Percentiles rank a stretch among this genome's conserved stretches.
These are phyloP conservation scores for Calcarius lapponicus DNA, from an alignment of 2,797 vertebrate species.

Conservation along the genomic window DNA sequence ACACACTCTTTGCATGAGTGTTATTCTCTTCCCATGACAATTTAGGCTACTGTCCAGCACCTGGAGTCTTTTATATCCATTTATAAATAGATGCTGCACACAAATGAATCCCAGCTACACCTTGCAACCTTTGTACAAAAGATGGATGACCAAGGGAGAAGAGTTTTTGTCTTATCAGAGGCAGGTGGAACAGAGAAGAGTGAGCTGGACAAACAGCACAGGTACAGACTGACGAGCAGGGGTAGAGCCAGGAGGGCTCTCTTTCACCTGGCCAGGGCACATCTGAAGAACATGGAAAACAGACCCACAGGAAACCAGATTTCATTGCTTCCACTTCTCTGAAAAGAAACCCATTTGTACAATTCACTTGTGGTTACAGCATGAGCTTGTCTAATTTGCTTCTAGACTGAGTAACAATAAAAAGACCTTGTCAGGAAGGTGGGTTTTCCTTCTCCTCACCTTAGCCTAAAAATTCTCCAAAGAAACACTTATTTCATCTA, in stretches of 20 bases:
- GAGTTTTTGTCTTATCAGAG: background rate
- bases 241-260: background rate
- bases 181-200: background rate
- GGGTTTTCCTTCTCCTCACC: background rate
- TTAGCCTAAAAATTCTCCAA: slow-evolving; percentile 18
- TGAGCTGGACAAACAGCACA: background rate
- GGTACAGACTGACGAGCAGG: background rate
- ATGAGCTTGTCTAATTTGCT: slow-evolving; percentile 24
- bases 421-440: background rate
- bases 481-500: slow-evolving; percentile 11
- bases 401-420: background rate
- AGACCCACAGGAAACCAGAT: background rate
- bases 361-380: slow-evolving; percentile 9
- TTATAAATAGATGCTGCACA: background rate
- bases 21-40: background rate
- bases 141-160: background rate
- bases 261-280: background rate
- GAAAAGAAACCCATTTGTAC: background rate
- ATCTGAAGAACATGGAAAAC: background rate
- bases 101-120: background rate
- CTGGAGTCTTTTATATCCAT: background rate
- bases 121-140: background rate
- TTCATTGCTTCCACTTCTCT: background rate
- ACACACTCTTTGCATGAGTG: background rate
- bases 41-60: background rate